Conservation (phyloP, 1,140 invertebrate genomes). For the Zaprionus africanus region DNA sequence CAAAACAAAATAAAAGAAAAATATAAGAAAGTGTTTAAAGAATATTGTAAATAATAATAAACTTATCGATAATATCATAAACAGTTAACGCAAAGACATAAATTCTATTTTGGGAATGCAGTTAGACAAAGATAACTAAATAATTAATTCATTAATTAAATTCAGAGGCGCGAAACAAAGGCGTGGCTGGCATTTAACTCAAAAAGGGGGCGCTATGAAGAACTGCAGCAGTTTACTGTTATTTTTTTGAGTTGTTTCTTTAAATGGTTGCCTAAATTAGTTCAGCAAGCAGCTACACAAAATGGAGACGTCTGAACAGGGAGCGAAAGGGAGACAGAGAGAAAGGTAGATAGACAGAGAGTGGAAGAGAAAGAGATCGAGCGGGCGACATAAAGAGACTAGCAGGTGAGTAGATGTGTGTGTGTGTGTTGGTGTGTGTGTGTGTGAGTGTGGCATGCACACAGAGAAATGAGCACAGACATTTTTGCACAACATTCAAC, state of each 20-base stretch:
- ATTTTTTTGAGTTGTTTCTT: constrained; percentile 29
- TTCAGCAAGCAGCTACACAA: constrained; percentile 67
- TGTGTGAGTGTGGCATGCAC: constrained; percentile 39
- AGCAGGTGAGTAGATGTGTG: constrained; percentile 28
- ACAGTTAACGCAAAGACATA: constrained; percentile 33
- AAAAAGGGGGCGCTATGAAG: constrained; percentile 20
- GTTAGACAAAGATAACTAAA: constrained; percentile 46
- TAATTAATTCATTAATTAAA: constrained; percentile 52
- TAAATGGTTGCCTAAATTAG: constrained; percentile 35
- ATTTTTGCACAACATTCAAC: constrained; percentile 40
- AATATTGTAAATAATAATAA: constrained; percentile 12
- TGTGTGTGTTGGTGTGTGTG: constrained; percentile 13
- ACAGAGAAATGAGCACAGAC: constrained; percentile 43
- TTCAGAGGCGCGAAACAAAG: constrained; percentile 39
- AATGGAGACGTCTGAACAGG: constrained; percentile 54
- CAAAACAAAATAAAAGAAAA: constrained; percentile 14
- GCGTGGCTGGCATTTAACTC: constrained; percentile 29
- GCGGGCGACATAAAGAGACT: constrained; percentile 29
- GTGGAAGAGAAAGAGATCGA: constrained; percentile 7
- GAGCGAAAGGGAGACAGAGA: constrained; percentile 5
- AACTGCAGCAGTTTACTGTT: constrained; percentile 9
- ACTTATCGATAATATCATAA: constrained; percentile 16
- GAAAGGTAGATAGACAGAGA: constrained; percentile 3
- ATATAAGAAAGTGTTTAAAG: not conserved
- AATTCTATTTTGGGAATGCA: constrained; percentile 34